Percentiles rank a stretch among this genome's conserved stretches.
phyloP scores from a whole-genome alignment of 2,797 vertebrate genomes.

The Halcyon chelicuti region DNA sequence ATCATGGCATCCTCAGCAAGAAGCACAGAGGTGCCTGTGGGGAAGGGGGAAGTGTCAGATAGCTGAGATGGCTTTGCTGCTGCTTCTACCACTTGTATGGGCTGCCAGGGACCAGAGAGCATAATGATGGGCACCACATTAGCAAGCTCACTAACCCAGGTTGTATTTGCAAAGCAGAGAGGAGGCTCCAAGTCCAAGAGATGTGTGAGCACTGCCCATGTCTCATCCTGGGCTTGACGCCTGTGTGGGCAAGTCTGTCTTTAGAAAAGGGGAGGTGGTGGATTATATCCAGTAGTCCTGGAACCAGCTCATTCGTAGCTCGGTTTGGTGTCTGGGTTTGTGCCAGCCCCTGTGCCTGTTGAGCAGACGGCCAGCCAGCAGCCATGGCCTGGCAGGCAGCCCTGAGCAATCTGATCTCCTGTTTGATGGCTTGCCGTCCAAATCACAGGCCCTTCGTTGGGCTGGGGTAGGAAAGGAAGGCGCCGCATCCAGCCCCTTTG shows the following conservation, averaged over 20 bases:
- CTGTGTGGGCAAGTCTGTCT: background rate
- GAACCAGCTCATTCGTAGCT: background rate
- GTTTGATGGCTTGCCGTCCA: background rate
- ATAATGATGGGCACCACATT: background rate
- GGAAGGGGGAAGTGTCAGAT: background rate
- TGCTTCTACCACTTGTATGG: rapidly evolving
- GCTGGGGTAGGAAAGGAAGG: background rate
- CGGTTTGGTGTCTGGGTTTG: background rate
- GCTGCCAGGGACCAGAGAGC: background rate
- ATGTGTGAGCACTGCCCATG: background rate
- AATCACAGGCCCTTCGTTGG: background rate
- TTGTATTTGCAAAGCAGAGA: background rate
- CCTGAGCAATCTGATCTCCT: background rate
- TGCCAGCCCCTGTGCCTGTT: background rate
- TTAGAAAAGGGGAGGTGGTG: background rate
- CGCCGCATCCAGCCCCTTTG: background rate
- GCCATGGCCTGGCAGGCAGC: background rate
- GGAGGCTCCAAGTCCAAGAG: background rate
- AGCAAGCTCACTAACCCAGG: background rate
- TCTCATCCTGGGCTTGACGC: background rate
- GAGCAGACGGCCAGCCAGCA: background rate
- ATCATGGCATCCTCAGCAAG: background rate
- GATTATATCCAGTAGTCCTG: background rate
- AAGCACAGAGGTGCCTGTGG: background rate
- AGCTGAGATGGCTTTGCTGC: background rate